Evolutionary conservation across 1,140 invertebrate genomes (phyloP).

Genomic region (Spodoptera frugiperda): DNA sequence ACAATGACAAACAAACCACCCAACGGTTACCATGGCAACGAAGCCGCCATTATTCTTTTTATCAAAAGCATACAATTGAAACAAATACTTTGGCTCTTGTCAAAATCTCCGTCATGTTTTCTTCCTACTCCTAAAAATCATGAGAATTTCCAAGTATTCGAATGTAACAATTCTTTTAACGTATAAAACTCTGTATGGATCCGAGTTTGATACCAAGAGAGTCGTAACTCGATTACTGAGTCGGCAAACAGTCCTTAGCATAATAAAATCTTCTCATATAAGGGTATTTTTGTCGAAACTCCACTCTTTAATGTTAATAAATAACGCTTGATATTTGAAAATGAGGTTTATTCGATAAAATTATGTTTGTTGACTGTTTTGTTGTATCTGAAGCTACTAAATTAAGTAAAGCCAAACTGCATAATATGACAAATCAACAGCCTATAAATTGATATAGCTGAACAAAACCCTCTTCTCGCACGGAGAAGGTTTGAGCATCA

Average conservation of each 20-base stretch:
- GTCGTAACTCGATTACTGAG: slow-evolving; percentile 42
- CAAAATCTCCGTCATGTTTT: not conserved
- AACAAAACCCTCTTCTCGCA: too few species aligned
- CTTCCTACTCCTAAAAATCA: not conserved
- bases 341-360: not conserved
- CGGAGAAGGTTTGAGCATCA: too few species aligned
- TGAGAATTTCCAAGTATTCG: slow-evolving; percentile 14
- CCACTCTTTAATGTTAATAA: not conserved
- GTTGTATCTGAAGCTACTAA: too few species aligned
- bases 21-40: not conserved
- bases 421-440: too few species aligned
- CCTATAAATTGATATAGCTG: too few species aligned
- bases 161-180: slow-evolving; percentile 9
- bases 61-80: slow-evolving; percentile 2
- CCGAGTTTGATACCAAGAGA: slow-evolving; percentile 26
- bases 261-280: slow-evolving; percentile 22
- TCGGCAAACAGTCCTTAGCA: slow-evolving; percentile 11
- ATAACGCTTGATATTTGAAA: slow-evolving; percentile 2
- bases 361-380: too few species aligned
- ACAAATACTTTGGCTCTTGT: not conserved
- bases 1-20: slow-evolving; percentile 18
- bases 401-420: too few species aligned
- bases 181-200: slow-evolving; percentile 10
- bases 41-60: slow-evolving; percentile 9
- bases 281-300: not conserved